Base-by-base conservation (phyloP, 2,888 invertebrate species). In the Athalia cordata region DNA sequence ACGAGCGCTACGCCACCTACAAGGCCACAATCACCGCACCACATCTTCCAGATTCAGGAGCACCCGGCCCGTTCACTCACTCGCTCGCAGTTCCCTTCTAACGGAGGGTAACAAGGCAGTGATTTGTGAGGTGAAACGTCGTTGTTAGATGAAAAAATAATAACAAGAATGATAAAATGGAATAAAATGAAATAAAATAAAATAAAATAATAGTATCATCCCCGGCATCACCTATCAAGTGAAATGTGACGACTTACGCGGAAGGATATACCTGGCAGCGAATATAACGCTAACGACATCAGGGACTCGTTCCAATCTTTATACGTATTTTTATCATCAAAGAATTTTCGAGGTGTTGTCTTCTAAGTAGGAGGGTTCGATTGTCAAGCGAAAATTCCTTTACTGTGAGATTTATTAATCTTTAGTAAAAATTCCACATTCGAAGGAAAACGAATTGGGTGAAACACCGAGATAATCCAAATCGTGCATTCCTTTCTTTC, bases 61-160 rank as follows among this genome's bases (percentile, higher is more conserved):
- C 11, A 45, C 62, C 9, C 15, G 62, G 29, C 5, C 8, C 50
- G 50, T 8, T 13, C 13, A 3, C 62, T 15, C 13, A n/a, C 62
- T 5, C 29, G 29, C 29, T 29, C 29, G 29, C 29, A 29, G 29
- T 29, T 29, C 29, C 49, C n/a, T 62, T 62, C 72, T 59, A 59
- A 47, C 72, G 72, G 72, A 68, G 59, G 59, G 11, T 57, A 59
- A 72, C 59, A 59, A 59, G 59, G 6, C 59, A 47, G 72, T 64
- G 75, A 75, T 75, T 75, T 75, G 75, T 75, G 62, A 50, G 62
- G 62, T 15, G 62, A 49, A 75, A 72, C 57, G 68, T 29, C 62
- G 62, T 62, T 64, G 75, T 75, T 75, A 15, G 62, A 29, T 75
- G 50, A 49, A 52, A 75, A 75, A 47, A 59, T 9, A 47, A 13